A percentile compares a stretch with the other conserved stretches of the same genome.
Conservation (phyloP, 1,140 invertebrate genomes). For the Aporrectodea caliginosa region DNA sequence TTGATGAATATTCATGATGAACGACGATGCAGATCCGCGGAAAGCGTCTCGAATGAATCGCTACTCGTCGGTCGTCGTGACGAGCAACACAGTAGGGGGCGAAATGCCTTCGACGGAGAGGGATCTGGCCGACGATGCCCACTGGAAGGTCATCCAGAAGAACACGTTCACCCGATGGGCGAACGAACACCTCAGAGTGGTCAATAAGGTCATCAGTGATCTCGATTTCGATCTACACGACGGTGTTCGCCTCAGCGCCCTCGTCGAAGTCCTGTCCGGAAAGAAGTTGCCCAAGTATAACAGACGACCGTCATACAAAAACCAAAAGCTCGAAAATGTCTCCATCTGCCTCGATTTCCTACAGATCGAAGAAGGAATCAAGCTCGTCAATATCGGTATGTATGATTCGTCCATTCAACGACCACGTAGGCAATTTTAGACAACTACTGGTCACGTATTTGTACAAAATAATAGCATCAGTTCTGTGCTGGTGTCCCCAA, state of each 20-base stretch:
- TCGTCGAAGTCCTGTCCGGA: constrained; percentile 81
- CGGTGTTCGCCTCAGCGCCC: constrained; percentile 73
- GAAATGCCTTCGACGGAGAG: background rate
- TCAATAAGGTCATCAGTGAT: constrained; percentile 71
- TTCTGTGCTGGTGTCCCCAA: no score
- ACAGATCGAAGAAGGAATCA: constrained; percentile 78
- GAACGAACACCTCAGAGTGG: constrained; percentile 83
- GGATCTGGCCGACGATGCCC: constrained; percentile 67
- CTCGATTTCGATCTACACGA: constrained; percentile 81
- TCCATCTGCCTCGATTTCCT: constrained; percentile 84
- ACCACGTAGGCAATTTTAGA: no score
- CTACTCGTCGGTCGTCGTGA: no score
- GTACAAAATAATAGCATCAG: no score
- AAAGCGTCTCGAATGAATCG: no score
- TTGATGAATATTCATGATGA: no score
- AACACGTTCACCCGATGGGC: constrained; percentile 94
- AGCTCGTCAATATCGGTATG: constrained; percentile 77
- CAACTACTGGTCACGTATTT: no score
- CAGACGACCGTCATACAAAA: constrained; percentile 78
- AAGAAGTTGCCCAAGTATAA: constrained; percentile 78
- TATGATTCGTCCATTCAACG: no score
- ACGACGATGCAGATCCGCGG: no score
- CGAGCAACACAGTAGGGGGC: no score
- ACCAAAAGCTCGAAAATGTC: constrained; percentile 74
- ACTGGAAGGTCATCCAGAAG: constrained; percentile 90